phyloP scores from a whole-genome alignment of 2,797 vertebrate genomes.

The Enteromius afrohamiltoni region DNA sequence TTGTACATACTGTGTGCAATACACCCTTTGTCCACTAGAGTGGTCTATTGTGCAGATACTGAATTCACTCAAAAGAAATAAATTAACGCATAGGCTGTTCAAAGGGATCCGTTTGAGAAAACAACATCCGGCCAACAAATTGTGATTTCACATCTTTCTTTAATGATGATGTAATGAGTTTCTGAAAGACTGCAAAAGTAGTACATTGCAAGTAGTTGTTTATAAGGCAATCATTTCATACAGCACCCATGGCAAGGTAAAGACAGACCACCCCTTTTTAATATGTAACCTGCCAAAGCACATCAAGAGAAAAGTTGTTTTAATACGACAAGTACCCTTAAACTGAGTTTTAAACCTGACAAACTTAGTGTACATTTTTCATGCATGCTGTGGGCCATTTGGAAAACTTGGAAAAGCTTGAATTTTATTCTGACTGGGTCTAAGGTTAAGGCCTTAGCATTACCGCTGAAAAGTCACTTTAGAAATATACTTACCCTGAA shows the following conservation, averaged over 20 bases:
- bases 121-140: slow-evolving; percentile 2
- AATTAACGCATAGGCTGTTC: not conserved
- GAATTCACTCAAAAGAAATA: slow-evolving; percentile 5
- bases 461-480: slow-evolving; percentile 17
- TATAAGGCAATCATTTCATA: slow-evolving; percentile 24
- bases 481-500: slow-evolving; percentile 23
- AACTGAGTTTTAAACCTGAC: slow-evolving; percentile 10
- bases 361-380: slow-evolving; percentile 19
- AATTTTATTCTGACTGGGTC: not conserved
- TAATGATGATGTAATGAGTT: slow-evolving; percentile 33
- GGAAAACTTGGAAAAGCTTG: not conserved
- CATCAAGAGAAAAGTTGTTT: slow-evolving; percentile 14
- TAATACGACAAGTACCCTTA: not conserved
- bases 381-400: slow-evolving; percentile 13
- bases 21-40: slow-evolving; percentile 73
- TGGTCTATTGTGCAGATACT: slow-evolving; percentile 69
- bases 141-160: slow-evolving; percentile 38
- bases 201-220: slow-evolving; percentile 42
- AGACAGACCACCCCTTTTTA: slow-evolving; percentile 15
- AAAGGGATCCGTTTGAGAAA: not conserved
- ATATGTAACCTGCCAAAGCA: slow-evolving; percentile 31
- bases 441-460: not conserved
- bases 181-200: slow-evolving; percentile 44
- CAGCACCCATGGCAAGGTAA: slow-evolving; percentile 15
- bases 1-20: slow-evolving; percentile 35